Conservation (phyloP, 1,140 invertebrate species). For the Vanessa atalanta region DNA sequence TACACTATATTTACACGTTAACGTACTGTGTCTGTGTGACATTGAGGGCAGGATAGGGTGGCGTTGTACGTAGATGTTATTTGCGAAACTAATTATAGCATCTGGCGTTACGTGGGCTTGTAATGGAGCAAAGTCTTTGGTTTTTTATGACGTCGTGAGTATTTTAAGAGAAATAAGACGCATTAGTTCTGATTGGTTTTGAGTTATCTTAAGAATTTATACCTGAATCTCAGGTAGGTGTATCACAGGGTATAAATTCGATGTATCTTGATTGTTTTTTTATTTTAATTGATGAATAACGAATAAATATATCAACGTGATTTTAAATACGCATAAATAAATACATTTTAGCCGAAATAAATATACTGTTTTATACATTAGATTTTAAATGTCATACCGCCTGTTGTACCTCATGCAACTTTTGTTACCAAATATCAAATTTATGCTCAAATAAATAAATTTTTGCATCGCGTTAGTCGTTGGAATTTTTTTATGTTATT, state of each 20-base stretch:
- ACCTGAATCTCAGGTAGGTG: neutral
- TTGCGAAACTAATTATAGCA: constrained; percentile 27
- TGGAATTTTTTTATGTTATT: too few relatives aligned
- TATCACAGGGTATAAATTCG: neutral
- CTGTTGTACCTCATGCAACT: too few relatives aligned
- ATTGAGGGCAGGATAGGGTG: constrained; percentile 42
- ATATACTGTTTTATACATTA: too few relatives aligned
- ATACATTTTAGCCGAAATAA: too few relatives aligned
- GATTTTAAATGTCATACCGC: too few relatives aligned
- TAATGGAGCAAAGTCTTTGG: constrained; percentile 21
- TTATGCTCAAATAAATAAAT: too few relatives aligned
- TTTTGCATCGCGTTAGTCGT: too few relatives aligned
- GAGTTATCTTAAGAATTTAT: neutral
- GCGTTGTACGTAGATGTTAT: constrained; percentile 26
- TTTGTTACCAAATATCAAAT: too few relatives aligned
- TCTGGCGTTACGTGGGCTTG: constrained; percentile 15
- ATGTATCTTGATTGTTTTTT: too few relatives aligned
- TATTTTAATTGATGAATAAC: too few relatives aligned
- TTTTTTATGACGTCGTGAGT: constrained; percentile 16
- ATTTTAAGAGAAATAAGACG: constrained; percentile 13
- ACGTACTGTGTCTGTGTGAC: constrained; percentile 35
- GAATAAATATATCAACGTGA: too few relatives aligned
- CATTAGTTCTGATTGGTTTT: neutral
- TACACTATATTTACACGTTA: constrained; percentile 42
- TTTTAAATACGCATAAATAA: too few relatives aligned